Base-by-base conservation (phyloP, 2,797 vertebrate species). In the Platalea minor region DNA sequence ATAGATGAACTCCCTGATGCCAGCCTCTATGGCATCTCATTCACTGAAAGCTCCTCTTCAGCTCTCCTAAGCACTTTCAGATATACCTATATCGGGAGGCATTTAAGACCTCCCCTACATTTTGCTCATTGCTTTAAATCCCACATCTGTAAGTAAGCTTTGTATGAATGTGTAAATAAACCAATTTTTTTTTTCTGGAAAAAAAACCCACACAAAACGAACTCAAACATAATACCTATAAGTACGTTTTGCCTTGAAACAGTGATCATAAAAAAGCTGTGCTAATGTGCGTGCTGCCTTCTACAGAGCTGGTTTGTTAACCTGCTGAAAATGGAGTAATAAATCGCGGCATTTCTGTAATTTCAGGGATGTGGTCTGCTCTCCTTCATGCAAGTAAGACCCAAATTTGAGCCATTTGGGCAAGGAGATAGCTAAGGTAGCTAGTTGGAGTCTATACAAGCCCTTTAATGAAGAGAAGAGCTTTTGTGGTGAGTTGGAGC, bases 101-200 rank as follows among this genome's bases (percentile, higher is more conserved):
- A 9, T 60, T 69, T 59, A 74, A 64, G 35, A 37, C 24, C 6
- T 46, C 21, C 26, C 26, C 19, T 37, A 35, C 21, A 24, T 37
- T 76, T 64, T 31, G 7, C 17, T 35, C 10, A 28, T 7, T 26
- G 39, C 35, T 77, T 68, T 31, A 73, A 57, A 51, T 50, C 11
- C 24, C 64, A n/a, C 10, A 31, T 11, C 24, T 72, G 1, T 17
- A 28, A 60, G 35, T 8, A 31, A 63, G 33, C 9, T 45, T 78
- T 48, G 10, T 12, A 8, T 16, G 3, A 33, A 51, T 12, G 9
- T 11, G 28, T 39, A 35, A 70, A 65, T 46, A 59, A 78, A 50
- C 15, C 5, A 4, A 5, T 9, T 28, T 46, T 23, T 12, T 25
- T 67, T 31, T 35, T 1, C 4, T 20, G 13, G 9, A 2, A 59